Conservation (phyloP, 2,113 vertebrate species). For the Grus americana region DNA sequence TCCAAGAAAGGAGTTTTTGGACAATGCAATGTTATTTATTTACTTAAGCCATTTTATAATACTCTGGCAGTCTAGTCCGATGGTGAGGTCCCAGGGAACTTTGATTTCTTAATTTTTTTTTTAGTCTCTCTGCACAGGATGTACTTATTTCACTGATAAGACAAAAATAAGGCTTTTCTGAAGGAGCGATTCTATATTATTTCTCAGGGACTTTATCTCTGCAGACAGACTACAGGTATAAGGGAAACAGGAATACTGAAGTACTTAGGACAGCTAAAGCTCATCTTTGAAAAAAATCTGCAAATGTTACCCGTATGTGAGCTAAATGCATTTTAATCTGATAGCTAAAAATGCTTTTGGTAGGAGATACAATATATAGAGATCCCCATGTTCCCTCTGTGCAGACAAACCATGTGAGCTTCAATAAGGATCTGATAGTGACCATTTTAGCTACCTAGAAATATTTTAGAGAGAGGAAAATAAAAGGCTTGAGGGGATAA, state of each 20-base stretch:
- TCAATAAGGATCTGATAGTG: background rate
- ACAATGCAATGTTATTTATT: slow-evolving; percentile 23
- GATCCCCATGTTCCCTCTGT: background rate
- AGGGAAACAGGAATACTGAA: background rate
- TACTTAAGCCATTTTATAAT: slow-evolving; percentile 57
- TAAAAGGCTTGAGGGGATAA: background rate
- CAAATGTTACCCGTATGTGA: background rate
- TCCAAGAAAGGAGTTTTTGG: slow-evolving; percentile 17
- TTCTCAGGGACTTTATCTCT: background rate
- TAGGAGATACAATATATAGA: background rate
- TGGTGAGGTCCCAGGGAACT: background rate
- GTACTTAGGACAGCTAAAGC: background rate
- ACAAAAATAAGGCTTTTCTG: background rate
- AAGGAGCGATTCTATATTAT: background rate
- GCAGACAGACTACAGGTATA: background rate
- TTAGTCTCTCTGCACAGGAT: slow-evolving; percentile 1
- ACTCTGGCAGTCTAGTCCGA: background rate
- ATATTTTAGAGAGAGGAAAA: background rate
- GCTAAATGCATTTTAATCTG: background rate
- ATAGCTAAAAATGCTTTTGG: background rate
- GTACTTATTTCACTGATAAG: slow-evolving; percentile 30
- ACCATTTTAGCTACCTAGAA: background rate
- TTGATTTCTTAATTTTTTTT: background rate
- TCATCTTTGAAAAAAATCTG: background rate
- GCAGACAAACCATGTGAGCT: background rate